phyloP scores from a whole-genome alignment of 2,113 vertebrate species.

The Sander vitreus region DNA sequence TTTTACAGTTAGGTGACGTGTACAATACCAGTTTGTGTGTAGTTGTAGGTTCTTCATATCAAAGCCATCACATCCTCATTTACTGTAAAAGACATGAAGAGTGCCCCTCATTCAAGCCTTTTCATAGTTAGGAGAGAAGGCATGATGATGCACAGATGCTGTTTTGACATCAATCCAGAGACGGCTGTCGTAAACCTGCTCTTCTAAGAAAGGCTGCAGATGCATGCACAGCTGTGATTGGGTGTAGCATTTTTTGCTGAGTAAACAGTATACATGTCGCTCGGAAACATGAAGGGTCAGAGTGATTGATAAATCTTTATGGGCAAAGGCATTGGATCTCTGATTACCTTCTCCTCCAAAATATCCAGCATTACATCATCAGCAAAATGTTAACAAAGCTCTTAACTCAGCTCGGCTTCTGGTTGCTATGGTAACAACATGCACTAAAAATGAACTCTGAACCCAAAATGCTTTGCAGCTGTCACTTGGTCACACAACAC shows the following conservation, averaged over 20 bases:
- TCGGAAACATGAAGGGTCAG: not conserved
- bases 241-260: not conserved
- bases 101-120: not conserved
- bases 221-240: not conserved
- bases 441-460: not conserved
- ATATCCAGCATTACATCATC: not conserved
- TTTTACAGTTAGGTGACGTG: not conserved
- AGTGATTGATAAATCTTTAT: not conserved
- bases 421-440: conserved; percentile 35
- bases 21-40: not conserved
- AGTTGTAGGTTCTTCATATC: not conserved
- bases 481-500: not conserved
- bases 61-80: not conserved
- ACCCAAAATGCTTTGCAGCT: not conserved
- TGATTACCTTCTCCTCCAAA: not conserved
- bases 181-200: not conserved
- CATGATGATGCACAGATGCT: not conserved
- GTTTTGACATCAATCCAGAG: not conserved
- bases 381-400: not conserved
- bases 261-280: not conserved
- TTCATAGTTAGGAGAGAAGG: not conserved
- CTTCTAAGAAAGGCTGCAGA: not conserved
- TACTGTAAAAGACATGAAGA: not conserved
- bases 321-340: not conserved
- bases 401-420: not conserved